Evolutionary conservation across 2,888 invertebrate genomes (phyloP), one percentile per base, ranked within the genome.

Genomic region (Brachylomia viminalis): DNA sequence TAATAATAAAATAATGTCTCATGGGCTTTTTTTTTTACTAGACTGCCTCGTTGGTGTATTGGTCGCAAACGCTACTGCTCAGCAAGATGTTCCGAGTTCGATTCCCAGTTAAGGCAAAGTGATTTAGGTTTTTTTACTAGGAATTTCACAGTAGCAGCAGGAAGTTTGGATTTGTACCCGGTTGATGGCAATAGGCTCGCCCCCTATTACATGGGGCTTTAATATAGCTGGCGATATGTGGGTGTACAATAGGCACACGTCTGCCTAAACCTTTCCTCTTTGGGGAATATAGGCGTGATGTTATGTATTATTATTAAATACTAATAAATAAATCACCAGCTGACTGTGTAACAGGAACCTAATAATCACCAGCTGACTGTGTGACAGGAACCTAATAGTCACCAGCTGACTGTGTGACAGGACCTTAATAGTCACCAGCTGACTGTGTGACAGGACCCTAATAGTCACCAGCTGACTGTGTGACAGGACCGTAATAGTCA

Each of bases 401-500:
- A n/a, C n/a, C n/a, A n/a, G n/a, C n/a, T n/a, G n/a, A n/a, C n/a
- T n/a, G n/a, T n/a, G n/a, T n/a, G n/a, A n/a, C n/a, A n/a, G n/a
- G n/a, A n/a, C n/a, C n/a, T n/a, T n/a, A n/a, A n/a, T 38, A 38
- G n/a, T 38, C n/a, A 38, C 42, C 33, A 59, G 4, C 8, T 17
- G 33, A 15, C 33, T 7, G 20, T 73, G 54, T 75, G 75, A 56
- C n/a, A 10, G 30, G 17, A 49, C 59, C 56, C 56, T 74, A 58
- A 79, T 10, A 38, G n/a, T 38, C n/a, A 38, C 42, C 33, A 59
- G 4, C 8, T 17, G 33, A 15, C 33, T 7, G 20, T 73, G 54
- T 75, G 75, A 56, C n/a, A 10, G 30, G 17, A 49, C 59, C 56
- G 52, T 74, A 58, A 79, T 10, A 38, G n/a, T 38, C n/a, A 38